A percentile compares a stretch with the other conserved stretches of the same genome.
These are phyloP conservation scores for Phacellophora camtschatica DNA, from an alignment of 30 jellyfish, hydroid and myxozoan genomes.

Conservation along the genomic window DNA sequence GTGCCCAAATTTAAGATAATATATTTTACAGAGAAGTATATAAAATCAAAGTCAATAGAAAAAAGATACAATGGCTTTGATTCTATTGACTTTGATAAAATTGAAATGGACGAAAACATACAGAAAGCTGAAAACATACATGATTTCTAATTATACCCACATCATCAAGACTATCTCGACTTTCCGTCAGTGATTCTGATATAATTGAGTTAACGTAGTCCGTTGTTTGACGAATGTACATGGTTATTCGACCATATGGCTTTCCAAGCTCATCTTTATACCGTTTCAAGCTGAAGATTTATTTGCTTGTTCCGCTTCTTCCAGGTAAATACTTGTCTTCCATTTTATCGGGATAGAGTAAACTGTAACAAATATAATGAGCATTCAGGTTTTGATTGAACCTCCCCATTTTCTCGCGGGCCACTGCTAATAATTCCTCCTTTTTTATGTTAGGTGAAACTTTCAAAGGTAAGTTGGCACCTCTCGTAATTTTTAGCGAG, in stretches of 20 bases:
- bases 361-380: background rate
- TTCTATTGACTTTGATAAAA: no score
- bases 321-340: constrained; percentile 29
- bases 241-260: background rate
- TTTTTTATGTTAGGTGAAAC: constrained; percentile 12
- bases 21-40: no score
- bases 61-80: no score
- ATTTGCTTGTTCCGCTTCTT: constrained; percentile 5
- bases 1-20: no score
- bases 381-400: constrained; percentile 6
- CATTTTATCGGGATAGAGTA: background rate
- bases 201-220: background rate
- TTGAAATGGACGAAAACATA: no score
- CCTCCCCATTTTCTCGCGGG: constrained; percentile 32
- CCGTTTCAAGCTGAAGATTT: background rate
- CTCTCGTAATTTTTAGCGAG: background rate
- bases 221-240: background rate
- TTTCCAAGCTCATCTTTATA: constrained; percentile 30
- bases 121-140: no score
- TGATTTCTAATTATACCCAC: no score
- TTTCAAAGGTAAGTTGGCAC: constrained; percentile 12
- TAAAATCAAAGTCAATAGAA: no score
- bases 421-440: background rate
- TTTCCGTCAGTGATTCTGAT: background rate
- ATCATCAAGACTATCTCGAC: no score